Conservation (phyloP, 2,888 invertebrate genomes). For the Romanomermis culicivorax region DNA sequence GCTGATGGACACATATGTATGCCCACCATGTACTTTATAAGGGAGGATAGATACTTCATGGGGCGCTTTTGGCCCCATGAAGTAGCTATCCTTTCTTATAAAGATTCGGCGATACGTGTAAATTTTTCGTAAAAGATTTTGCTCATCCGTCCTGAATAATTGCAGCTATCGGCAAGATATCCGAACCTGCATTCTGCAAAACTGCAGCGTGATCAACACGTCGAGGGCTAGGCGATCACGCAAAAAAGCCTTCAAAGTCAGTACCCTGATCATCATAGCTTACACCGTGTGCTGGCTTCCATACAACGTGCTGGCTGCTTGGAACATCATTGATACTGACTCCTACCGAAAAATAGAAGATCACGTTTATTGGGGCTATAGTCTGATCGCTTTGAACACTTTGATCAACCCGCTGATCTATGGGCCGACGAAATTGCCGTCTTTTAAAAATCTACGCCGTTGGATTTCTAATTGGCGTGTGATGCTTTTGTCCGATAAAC, state of each 20-base stretch:
- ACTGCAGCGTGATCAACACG: too few species aligned
- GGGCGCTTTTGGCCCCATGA: too few species aligned
- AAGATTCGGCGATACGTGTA: background rate
- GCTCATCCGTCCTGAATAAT: background rate
- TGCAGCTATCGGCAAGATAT: background rate
- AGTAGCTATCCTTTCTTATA: too few species aligned
- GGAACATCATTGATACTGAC: background rate
- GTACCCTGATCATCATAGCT: background rate
- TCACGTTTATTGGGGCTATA: background rate
- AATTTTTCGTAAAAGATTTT: background rate
- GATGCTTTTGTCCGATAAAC: too few species aligned
- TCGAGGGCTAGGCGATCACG: too few species aligned
- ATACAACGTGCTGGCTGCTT: background rate
- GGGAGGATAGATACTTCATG: too few species aligned
- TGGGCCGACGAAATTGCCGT: too few species aligned
- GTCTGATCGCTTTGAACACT: slow-evolving; percentile 1
- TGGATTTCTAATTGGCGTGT: too few species aligned
- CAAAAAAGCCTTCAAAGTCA: too few species aligned
- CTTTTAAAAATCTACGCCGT: too few species aligned
- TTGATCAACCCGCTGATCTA: slow-evolving; percentile 1
- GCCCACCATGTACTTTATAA: too few species aligned
- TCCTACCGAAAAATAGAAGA: background rate
- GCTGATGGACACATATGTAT: too few species aligned
- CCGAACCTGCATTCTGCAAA: background rate
- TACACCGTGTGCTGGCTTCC: background rate